Evolutionary conservation across 2,797 vertebrate species (phyloP), one percentile per base, ranked within the genome.

Genomic region (Muscicapa striata): DNA sequence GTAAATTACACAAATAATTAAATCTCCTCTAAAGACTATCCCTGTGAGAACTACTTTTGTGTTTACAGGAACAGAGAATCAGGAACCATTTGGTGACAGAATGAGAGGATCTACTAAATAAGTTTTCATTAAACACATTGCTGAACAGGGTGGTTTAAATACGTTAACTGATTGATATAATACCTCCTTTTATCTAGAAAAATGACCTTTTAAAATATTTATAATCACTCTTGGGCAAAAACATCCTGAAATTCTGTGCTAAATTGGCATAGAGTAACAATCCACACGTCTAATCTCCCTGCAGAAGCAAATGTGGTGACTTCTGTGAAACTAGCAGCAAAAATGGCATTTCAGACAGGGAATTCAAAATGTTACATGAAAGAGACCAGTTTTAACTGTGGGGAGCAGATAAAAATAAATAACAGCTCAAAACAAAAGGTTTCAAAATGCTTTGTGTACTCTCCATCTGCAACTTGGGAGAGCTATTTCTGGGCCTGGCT

Each of bases 181-280:
- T 66, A 61, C 15, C 10, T 64, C 46, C 15, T 91, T 93, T 86
- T 83, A 89, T 87, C 13, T 72, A 89, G 78, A 80, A 89, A 89
- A 93, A 92, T 38, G 38, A 89, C 58, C 52, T 93, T 91, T 95
- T 38, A 66, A 93, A 87, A 93, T 87, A 95, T 72, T 95, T 94
- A 85, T 85, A 83, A 74, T 61, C 43, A 58, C 54, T 78, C 61
- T 67, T 32, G 22, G 49, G 49, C 19, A 74, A 87, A 91, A 95
- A 24, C 17, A 74, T n/a, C 52, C 49, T 64, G 70, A 84, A 91
- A 89, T 36, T 55, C 75, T 43, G 11, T 27, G 41, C 62, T 85
- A 76, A 92, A 87, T 74, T 76, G 84, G 16, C 40, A 41, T 10
- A 34, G n/a, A 90, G 27, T 32, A 90, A 63, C 46, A 68, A 38